phyloP scores from a whole-genome alignment of 2,888 invertebrate species.

The Lordiphosa andalusiaca region DNA sequence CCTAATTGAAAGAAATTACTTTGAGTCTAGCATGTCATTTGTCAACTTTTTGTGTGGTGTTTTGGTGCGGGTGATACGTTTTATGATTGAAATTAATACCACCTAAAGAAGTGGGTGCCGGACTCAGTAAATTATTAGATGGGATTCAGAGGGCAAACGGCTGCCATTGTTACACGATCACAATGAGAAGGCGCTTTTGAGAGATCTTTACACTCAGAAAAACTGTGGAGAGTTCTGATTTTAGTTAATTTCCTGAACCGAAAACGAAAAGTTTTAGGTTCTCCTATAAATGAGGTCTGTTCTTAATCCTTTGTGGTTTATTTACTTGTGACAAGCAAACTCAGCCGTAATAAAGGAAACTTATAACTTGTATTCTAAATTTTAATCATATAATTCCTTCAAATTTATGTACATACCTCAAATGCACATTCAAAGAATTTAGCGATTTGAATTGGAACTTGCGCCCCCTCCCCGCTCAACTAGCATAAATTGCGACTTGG shows the following conservation, averaged over 20 bases:
- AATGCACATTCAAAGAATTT: too few species aligned
- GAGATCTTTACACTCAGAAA: too few species aligned
- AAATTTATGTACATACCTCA: too few species aligned
- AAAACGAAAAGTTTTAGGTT: too few species aligned
- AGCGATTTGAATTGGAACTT: background rate
- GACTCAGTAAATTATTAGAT: conserved; percentile 9
- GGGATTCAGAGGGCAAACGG: background rate
- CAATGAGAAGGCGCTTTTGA: too few species aligned
- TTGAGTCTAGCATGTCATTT: conserved; percentile 75
- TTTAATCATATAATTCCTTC: conserved; percentile 1
- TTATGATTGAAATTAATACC: conserved; percentile 71
- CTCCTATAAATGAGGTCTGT: too few species aligned
- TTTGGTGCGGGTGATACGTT: conserved; percentile 29
- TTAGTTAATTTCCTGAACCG: too few species aligned
- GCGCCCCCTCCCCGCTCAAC: background rate
- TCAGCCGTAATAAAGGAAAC: too few species aligned
- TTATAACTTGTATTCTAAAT: background rate
- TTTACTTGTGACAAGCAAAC: too few species aligned
- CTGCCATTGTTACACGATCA: too few species aligned
- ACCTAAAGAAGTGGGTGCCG: background rate
- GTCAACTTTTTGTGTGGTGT: conserved; percentile 67
- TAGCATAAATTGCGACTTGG: conserved; percentile 50
- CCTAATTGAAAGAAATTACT: conserved; percentile 80
- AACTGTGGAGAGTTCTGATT: too few species aligned
- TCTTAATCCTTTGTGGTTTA: too few species aligned